Percentiles rank a stretch among this genome's conserved stretches.
Evolutionary conservation across 1,140 invertebrate genomes (phyloP).

Genomic region (Drosophila ironensis): DNA sequence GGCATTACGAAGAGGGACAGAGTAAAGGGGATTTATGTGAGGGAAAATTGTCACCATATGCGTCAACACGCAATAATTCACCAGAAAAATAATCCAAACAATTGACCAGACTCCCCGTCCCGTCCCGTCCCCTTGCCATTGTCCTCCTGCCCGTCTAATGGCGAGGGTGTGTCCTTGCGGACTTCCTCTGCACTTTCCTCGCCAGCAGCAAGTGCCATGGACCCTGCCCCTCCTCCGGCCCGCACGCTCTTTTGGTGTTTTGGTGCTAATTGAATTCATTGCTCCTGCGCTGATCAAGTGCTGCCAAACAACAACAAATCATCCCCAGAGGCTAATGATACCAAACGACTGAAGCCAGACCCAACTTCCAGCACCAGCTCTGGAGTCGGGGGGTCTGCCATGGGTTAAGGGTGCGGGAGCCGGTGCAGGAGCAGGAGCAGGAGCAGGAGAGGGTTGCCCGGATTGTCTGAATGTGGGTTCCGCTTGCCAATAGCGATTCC

Average conservation of each 20-base stretch:
- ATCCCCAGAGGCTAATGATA: constrained; percentile 78
- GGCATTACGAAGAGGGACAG: constrained; percentile 16
- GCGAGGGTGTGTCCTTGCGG: constrained; percentile 60
- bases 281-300: constrained; percentile 80
- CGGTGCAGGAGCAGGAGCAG: neutral
- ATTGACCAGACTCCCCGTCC: constrained; percentile 68
- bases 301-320: constrained; percentile 79
- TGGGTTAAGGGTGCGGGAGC: constrained; percentile 3
- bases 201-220: constrained; percentile 63
- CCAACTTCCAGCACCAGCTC: neutral
- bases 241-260: constrained; percentile 62
- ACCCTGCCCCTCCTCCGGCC: neutral
- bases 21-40: constrained; percentile 17
- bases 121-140: no score
- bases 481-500: constrained; percentile 4
- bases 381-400: neutral
- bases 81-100: constrained; percentile 82
- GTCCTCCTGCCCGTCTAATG: constrained; percentile 49
- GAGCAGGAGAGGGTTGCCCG: constrained; percentile 5
- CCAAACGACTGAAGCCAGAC: constrained; percentile 55
- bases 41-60: constrained; percentile 82
- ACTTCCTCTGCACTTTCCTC: constrained; percentile 11
- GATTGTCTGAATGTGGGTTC: neutral
- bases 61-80: constrained; percentile 82
- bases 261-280: constrained; percentile 81